Conservation (phyloP, 2,797 vertebrate species). For the Salmo trutta region DNA sequence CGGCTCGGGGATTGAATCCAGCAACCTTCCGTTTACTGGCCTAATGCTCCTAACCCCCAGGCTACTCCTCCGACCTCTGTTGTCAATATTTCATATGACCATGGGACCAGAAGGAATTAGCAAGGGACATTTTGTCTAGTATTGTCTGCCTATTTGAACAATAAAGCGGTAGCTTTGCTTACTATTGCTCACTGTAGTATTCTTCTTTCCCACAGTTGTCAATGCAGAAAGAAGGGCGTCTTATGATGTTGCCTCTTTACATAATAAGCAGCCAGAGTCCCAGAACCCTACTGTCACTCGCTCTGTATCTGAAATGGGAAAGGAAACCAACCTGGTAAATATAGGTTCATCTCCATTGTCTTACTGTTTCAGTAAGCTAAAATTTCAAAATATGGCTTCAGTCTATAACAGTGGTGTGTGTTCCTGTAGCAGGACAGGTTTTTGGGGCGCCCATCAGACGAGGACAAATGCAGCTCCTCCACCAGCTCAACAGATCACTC, state of each 20-base stretch:
- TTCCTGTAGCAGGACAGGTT: constrained; percentile 46
- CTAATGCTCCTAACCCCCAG: too few relatives aligned
- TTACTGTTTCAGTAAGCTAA: background rate
- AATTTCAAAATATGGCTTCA: background rate
- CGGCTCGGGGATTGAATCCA: too few relatives aligned
- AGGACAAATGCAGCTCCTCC: constrained; percentile 89
- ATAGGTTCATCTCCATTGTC: constrained; percentile 40
- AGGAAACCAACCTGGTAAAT: constrained; percentile 64
- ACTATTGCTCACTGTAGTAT: background rate
- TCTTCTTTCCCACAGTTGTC: constrained; percentile 58
- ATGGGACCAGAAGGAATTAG: background rate
- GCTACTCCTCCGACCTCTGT: background rate
- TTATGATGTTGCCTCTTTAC: constrained; percentile 65
- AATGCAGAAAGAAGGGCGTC: constrained; percentile 69
- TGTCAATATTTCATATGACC: background rate
- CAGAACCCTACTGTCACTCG: constrained; percentile 46
- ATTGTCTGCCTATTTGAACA: background rate
- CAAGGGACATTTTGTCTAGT: background rate
- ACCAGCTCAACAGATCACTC: constrained; percentile 92
- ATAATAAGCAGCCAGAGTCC: constrained; percentile 56
- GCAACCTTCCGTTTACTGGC: too few relatives aligned
- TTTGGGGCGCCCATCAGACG: constrained; percentile 74
- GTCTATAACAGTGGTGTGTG: constrained; percentile 11
- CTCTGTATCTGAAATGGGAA: constrained; percentile 68
- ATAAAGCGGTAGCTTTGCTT: background rate